Evolutionary conservation across 2,797 vertebrate genomes (phyloP).

Genomic region (Xenops minutus): DNA sequence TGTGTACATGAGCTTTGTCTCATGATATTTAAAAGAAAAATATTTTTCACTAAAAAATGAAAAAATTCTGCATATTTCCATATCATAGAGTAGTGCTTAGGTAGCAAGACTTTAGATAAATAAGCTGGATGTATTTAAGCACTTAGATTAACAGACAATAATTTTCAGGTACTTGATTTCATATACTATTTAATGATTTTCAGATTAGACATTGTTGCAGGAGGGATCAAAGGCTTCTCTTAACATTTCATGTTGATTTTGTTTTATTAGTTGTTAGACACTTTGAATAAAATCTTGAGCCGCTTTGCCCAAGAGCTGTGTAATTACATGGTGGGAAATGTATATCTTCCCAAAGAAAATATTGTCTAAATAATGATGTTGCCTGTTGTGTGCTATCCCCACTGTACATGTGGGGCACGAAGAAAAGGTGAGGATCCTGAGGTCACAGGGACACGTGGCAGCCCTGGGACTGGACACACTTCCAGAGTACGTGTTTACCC

Average conservation of each 20-base stretch:
- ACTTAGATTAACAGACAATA: not conserved
- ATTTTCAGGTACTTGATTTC: not conserved
- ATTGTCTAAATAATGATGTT: not conserved
- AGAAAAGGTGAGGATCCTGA: not conserved
- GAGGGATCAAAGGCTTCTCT: not conserved
- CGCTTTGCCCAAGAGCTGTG: not conserved
- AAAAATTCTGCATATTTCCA: not conserved
- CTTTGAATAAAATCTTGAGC: not conserved
- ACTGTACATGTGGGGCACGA: fast-evolving
- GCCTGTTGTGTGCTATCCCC: not conserved
- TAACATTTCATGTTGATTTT: not conserved
- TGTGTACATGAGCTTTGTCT: not conserved
- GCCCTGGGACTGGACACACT: not conserved
- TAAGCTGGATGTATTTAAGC: not conserved
- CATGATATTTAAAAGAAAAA: not conserved
- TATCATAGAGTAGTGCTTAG: not conserved
- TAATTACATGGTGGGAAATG: not conserved
- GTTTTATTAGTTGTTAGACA: not conserved
- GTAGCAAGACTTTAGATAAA: not conserved
- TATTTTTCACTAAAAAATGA: not conserved
- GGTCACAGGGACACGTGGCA: not conserved
- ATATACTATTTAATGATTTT: not conserved
- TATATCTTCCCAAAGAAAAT: not conserved
- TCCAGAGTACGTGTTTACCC: not conserved
- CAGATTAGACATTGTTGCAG: not conserved